Evolutionary conservation across 2,888 invertebrate genomes (phyloP).

Genomic region (Diaprepes abbreviatus): DNA sequence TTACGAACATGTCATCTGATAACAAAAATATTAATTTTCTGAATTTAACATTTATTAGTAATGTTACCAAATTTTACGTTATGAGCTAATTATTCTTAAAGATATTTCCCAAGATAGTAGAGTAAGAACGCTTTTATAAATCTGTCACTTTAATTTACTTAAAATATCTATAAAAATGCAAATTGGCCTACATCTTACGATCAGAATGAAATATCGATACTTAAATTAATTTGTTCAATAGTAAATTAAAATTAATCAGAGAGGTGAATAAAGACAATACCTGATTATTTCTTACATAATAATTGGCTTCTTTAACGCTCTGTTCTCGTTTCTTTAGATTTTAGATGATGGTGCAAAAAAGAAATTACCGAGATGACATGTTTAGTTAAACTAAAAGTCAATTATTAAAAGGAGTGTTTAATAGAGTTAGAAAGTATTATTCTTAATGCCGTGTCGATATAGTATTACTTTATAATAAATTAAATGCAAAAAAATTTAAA

Average conservation of each 20-base stretch:
- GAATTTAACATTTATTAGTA: constrained; percentile 3
- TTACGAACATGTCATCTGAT: background rate
- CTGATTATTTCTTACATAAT: no score
- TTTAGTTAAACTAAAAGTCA: no score
- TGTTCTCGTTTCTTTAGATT: no score
- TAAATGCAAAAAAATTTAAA: no score
- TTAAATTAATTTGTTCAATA: background rate
- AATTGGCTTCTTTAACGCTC: no score
- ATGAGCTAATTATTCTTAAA: background rate
- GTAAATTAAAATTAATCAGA: background rate
- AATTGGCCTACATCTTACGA: background rate
- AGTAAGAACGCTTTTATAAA: background rate
- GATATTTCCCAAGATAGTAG: no score
- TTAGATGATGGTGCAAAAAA: no score
- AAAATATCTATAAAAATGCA: background rate
- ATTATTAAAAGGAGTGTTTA: no score
- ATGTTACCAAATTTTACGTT: background rate
- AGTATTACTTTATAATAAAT: no score
- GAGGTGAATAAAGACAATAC: background rate
- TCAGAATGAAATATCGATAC: background rate
- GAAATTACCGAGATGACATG: no score
- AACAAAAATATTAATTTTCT: constrained; percentile 3
- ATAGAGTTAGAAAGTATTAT: no score
- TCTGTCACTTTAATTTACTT: background rate
- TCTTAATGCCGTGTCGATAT: no score